A percentile compares a stretch with the other conserved stretches of the same genome.
Evolutionary conservation across 2,113 vertebrate species (phyloP).

Genomic region (Carollia perspicillata): DNA sequence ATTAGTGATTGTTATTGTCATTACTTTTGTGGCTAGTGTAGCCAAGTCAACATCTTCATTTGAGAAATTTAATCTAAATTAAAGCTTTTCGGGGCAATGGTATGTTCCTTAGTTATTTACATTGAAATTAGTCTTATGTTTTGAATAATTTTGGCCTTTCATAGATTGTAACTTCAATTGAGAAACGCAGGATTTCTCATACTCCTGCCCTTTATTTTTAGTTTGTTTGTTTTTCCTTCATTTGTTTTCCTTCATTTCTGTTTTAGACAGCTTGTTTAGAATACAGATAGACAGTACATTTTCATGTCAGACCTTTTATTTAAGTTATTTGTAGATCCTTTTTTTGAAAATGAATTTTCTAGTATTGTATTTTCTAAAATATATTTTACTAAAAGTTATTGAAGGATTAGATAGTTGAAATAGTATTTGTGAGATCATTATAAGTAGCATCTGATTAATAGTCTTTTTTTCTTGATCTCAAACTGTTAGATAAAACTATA

Average conservation of each 20-base stretch:
- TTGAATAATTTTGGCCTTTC: background rate
- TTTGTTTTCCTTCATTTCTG: background rate
- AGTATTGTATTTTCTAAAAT: constrained; percentile 28
- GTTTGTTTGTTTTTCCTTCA: background rate
- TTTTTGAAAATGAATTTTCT: constrained; percentile 5
- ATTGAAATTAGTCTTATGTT: background rate
- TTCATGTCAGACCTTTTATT: background rate
- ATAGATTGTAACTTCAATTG: background rate
- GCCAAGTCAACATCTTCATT: background rate
- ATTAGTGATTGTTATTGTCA: background rate
- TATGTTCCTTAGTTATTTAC: background rate
- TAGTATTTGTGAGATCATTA: background rate
- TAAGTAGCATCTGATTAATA: background rate
- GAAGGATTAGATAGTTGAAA: constrained; percentile 7
- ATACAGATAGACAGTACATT: background rate
- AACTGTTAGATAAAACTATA: background rate
- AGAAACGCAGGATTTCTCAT: background rate
- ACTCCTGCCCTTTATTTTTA: background rate
- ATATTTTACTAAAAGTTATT: background rate
- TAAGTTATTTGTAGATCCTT: background rate
- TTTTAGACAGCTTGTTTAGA: background rate
- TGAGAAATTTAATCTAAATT: background rate
- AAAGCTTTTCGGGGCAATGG: background rate
- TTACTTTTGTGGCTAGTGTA: background rate
- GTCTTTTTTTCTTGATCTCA: constrained; percentile 24